A percentile compares a stretch with the other conserved stretches of the same genome.
Conservation (phyloP, 2,113 vertebrate species). For the Tauraco erythrolophus region DNA sequence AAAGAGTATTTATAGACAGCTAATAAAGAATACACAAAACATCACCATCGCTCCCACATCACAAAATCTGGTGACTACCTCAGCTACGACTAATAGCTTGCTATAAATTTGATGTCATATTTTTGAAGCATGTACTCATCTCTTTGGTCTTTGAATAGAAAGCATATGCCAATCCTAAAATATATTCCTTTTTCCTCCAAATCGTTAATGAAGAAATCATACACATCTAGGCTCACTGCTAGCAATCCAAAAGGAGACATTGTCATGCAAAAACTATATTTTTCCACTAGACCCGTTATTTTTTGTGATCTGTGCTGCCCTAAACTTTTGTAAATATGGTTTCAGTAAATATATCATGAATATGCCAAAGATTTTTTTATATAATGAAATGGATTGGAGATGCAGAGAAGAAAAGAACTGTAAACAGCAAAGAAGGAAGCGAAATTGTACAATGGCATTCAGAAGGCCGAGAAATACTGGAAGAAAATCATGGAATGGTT, state of each 20-base stretch:
- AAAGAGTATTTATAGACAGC: not conserved
- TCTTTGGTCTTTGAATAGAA: not conserved
- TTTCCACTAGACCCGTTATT: not conserved
- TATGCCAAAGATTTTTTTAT: not conserved
- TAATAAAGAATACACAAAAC: not conserved
- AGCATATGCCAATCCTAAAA: not conserved
- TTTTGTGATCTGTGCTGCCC: not conserved
- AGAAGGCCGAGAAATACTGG: not conserved
- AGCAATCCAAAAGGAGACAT: not conserved
- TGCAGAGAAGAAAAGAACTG: not conserved
- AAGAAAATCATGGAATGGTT: not conserved
- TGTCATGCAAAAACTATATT: not conserved
- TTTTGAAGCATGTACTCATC: not conserved
- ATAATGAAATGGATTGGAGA: not conserved
- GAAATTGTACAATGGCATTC: not conserved
- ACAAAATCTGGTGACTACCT: not conserved
- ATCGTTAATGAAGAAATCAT: not conserved
- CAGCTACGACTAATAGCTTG: not conserved
- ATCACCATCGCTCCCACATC: not conserved
- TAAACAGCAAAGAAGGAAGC: not conserved
- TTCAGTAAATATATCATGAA: not conserved
- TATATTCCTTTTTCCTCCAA: not conserved
- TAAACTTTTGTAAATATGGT: not conserved
- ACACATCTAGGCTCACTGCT: not conserved
- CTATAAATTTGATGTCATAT: not conserved